These are phyloP conservation scores for Danionella dracula DNA, from an alignment of 2,797 vertebrate species.

Conservation along the genomic window DNA sequence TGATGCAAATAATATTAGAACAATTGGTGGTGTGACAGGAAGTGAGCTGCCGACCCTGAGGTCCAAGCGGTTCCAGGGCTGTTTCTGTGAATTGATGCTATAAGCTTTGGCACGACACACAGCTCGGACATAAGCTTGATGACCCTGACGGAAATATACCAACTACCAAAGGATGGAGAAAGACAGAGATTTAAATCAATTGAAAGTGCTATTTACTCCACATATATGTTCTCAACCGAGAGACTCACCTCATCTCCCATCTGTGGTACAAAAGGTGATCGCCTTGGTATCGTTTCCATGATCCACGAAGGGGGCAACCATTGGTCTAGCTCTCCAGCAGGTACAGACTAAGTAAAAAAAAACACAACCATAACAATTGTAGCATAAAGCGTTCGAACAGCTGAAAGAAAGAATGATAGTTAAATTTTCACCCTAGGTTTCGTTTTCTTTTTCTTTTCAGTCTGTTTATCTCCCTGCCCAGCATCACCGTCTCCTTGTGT, in stretches of 20 bases:
- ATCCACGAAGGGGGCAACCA: conserved; percentile 94
- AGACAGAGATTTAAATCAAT: conserved; percentile 3
- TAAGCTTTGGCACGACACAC: conserved; percentile 91
- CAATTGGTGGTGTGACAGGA: neutral
- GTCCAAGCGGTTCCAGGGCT: conserved; percentile 97
- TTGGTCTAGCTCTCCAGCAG: conserved; percentile 81
- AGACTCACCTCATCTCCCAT: conserved; percentile 95
- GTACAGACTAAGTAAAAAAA: conserved; percentile 57
- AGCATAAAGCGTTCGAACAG: neutral
- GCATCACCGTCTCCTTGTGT: conserved; percentile 51
- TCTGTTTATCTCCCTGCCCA: conserved; percentile 34
- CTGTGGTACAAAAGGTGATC: conserved; percentile 94
- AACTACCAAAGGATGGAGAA: conserved; percentile 69
- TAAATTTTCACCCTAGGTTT: conserved; percentile 76
- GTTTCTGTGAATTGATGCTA: conserved; percentile 92
- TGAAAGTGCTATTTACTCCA: too few species aligned
- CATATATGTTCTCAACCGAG: too few species aligned
- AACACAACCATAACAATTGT: neutral
- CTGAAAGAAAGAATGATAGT: neutral
- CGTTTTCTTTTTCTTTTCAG: conserved; percentile 74
- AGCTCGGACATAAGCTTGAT: conserved; percentile 93
- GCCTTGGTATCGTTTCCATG: conserved; percentile 85
- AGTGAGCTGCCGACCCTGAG: conserved; percentile 80
- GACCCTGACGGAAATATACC: conserved; percentile 96
- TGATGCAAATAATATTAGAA: neutral